Percentiles rank a stretch among this genome's conserved stretches.
These are phyloP conservation scores for Holothuria leucospilota DNA, from an alignment of 53 echinoderm and acorn worm genomes.

Conservation along the genomic window DNA sequence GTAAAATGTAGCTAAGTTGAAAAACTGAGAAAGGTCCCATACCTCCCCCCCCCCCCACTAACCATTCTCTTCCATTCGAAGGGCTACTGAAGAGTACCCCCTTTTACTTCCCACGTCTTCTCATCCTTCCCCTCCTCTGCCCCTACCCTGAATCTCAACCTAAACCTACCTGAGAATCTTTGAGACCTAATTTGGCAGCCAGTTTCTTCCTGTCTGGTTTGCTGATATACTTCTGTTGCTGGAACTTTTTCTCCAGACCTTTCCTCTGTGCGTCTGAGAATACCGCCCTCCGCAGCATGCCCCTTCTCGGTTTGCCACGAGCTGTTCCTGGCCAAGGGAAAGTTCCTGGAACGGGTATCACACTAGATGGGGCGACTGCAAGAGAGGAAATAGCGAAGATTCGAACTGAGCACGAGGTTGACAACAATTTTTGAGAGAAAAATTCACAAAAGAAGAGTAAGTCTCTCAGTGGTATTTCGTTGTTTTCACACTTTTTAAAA, in stretches of 20 bases:
- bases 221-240: slow-evolving; percentile 98
- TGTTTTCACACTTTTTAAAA: too few species aligned
- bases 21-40: too few species aligned
- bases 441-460: not conserved
- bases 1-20: too few species aligned
- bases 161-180: slow-evolving; percentile 89
- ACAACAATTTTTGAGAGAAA: not conserved
- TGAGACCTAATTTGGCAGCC: slow-evolving; percentile 91
- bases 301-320: slow-evolving; percentile 93
- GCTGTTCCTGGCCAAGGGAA: slow-evolving; percentile 95
- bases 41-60: too few species aligned
- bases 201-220: slow-evolving; percentile 97
- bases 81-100: too few species aligned
- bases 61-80: too few species aligned
- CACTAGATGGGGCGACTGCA: slow-evolving; percentile 77
- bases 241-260: slow-evolving; percentile 94
- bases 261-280: slow-evolving; percentile 97
- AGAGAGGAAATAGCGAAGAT: not conserved
- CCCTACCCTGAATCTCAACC: too few species aligned
- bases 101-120: too few species aligned
- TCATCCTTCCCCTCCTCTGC: too few species aligned
- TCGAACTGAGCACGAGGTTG: not conserved
- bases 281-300: slow-evolving; percentile 93
- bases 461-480: too few species aligned
- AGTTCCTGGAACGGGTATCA: slow-evolving; percentile 94